Evolutionary conservation across 2,113 vertebrate genomes (phyloP), one percentile per base, ranked within the genome.

Genomic region (Cyprinodon brontotheroides): DNA sequence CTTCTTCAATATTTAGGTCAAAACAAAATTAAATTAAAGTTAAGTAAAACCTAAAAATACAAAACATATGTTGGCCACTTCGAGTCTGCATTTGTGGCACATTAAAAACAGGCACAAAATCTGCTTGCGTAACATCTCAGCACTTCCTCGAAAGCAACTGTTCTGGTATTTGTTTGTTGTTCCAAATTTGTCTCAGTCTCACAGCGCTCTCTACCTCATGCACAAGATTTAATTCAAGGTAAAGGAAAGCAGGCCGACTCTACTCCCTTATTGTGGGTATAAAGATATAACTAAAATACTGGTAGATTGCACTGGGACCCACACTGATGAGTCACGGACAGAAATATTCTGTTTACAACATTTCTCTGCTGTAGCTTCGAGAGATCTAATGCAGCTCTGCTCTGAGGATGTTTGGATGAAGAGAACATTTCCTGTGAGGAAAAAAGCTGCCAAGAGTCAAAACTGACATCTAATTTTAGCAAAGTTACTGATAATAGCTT

Each of bases 291-390:
- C 41, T 67, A 43, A 43, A 77, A 61, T 72, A 74, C 72, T 72
- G 82, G 72, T 70, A 73, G 79, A 6, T 65, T 36, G 69, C 57
- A 57, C 64, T 43, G 47, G 70, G 78, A 80, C 63, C 20, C 74
- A 68, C 65, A 68, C 40, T 12, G 66, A 43, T 84, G 88, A 91
- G 80, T 88, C 87, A 87, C 78, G 17, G 86, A 79, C 81, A 70
- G 62, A 87, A 89, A 88, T 84, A 91, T 71, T 80, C 61, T 82
- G 87, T 89, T 81, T 82, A 85, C 90, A 84, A 81, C 82, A 76
- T 85, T 83, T 85, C 81, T 80, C 73, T 73, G 4, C 65, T 66
- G 62, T 17, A 10, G 47, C 62, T 70, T 84, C 77, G 68, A 72
- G 70, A 79, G 81, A 65, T 68, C 78, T 22, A 72, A 64, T 47